Base-by-base conservation (phyloP, 2,888 invertebrate species). In the Cryptocephalus moraei region DNA sequence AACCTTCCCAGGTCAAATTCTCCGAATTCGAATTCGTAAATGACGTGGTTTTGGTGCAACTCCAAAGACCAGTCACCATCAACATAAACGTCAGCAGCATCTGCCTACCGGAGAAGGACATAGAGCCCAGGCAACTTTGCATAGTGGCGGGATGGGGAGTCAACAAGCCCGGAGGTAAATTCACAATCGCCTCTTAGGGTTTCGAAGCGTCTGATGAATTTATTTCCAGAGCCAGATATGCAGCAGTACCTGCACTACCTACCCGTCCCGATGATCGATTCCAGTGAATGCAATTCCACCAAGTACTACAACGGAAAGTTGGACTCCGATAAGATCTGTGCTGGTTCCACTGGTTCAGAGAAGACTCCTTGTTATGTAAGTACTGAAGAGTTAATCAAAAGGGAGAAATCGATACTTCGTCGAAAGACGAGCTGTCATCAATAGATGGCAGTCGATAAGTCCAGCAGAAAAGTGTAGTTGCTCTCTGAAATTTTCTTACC, bases 301-400 rank as follows among this genome's bases (percentile, higher is more conserved):
- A 75, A 74, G 55, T 77, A 80, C 62, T 81, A 79, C 57, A 75
- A 77, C 49, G 79, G 79, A 32, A 72, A 73, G 49, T 67, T 81
- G 40, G 73, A 72, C n/a, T 64, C 70, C 39, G 72, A 75, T 53
- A 75, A 78, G 57, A 75, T 81, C 50, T 82, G 82, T 58, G 77
- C 79, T 39, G 78, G 76, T 40, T 76, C 72, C 51, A 74, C 75
- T 8, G 75, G 76, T 50, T 69, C 72, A 8, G 74, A 76, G 39
- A 76, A 76, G 59, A 72, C 75, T 39, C 75, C 77, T 32, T 80
- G 80, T 63, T 76, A 78, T 63, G 80, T 80, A 72, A 76, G 76
- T 70, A 45, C 33, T 13, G 9, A 13, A 39, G 39, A 8, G 10
- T 39, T 8, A 3, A 12, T 41, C 32, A 9, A 11, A 22, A 11